Evolutionary conservation across 1,140 invertebrate species (phyloP), one percentile per base, ranked within the genome.

Genomic region (Papilio aristodemus): DNA sequence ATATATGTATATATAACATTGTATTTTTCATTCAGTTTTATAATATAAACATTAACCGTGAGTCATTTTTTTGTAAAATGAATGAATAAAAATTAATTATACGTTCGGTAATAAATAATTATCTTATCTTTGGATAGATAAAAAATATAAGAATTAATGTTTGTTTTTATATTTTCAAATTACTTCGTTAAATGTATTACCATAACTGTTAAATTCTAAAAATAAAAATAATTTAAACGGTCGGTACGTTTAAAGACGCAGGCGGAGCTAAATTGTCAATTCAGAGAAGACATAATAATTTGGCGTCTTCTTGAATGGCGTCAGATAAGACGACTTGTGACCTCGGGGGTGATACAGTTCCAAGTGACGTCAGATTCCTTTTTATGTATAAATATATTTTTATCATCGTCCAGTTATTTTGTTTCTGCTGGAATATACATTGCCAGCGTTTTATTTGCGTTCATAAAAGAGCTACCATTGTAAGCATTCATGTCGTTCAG

Each of bases 211-310:
- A 54, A 54, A 14, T 54, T 25, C 46, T 54, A 54, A 54, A 46
- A 54, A 54, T 22, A 25, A 22, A 19, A 17, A 54, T 54, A 11
- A 54, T 37, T 37, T 37, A 39, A 38, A 14, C 36, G 75, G n/a
- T 74, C 74, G 74, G 70, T 70, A 67, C 62, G 64, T 74, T 68
- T 54, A 68, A 75, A 73, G 68, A 60, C 59, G 39, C 59, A 54
- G 58, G 62, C 22, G 67, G 14, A 32, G 27, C 7, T 38, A 37
- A 17, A 62, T 32, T 17, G 59, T 62, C 14, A 10, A 36, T 62
- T 62, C 59, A 62, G 14, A 62, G 59, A 62, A 62, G 14, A 39
- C 59, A 62, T 62, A 38, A 38, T 62, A 62, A 62, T 62, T 62
- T 62, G 59, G 59, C 59, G 36, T 62, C 59, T 38, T 69, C 37